Evolutionary conservation across 2,113 vertebrate genomes (phyloP).

Genomic region (Catharus minimus): DNA sequence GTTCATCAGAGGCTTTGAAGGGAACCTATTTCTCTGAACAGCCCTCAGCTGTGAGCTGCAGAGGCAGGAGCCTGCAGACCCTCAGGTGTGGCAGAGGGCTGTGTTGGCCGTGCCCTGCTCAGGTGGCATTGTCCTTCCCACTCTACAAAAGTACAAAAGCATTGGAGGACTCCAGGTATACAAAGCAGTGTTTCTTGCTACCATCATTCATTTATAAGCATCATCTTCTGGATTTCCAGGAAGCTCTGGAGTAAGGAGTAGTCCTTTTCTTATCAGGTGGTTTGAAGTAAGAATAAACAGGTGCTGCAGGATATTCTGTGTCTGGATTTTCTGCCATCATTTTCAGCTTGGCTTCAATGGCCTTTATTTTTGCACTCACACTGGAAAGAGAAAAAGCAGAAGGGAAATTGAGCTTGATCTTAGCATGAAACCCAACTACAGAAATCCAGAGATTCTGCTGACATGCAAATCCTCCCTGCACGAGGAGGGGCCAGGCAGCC

Average conservation of each 20-base stretch:
- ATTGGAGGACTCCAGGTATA: conserved; percentile 19
- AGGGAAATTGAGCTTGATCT: background rate
- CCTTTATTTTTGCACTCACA: conserved; percentile 94
- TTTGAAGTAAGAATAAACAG: conserved; percentile 93
- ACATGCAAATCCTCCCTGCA: background rate
- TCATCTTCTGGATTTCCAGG: conserved; percentile 83
- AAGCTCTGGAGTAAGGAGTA: conserved; percentile 87
- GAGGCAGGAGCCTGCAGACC: conserved; percentile 36
- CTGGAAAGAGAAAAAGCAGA: conserved; percentile 70
- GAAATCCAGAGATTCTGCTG: conserved; percentile 1
- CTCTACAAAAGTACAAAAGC: conserved; percentile 64
- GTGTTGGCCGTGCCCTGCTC: background rate
- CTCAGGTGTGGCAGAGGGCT: background rate
- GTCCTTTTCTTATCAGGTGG: conserved; percentile 92
- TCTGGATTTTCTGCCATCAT: conserved; percentile 99
- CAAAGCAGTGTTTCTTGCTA: conserved; percentile 46
- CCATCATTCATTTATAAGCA: conserved; percentile 28
- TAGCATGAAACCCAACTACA: background rate
- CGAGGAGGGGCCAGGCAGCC: background rate
- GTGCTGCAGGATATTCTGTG: conserved; percentile 84
- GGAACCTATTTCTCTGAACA: conserved; percentile 62
- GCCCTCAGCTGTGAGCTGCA: conserved; percentile 49
- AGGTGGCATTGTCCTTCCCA: conserved; percentile 24
- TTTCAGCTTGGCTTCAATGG: conserved; percentile 98
- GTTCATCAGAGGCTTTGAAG: conserved; percentile 68